Base-by-base conservation (phyloP, 2,797 vertebrate species). In the Darevskia mixta region DNA sequence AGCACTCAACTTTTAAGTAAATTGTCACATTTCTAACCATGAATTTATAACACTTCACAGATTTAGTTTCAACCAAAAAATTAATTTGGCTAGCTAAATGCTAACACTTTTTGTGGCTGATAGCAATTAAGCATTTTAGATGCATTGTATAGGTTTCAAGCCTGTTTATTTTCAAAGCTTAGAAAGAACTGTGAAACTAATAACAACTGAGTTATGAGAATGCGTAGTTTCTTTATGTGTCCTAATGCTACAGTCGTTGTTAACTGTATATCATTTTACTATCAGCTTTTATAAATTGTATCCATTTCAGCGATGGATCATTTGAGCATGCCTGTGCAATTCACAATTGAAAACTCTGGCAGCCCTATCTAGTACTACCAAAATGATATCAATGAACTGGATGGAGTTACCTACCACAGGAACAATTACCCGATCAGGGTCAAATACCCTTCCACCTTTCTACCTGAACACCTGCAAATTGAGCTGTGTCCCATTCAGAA, bases 401-500 rank as follows among this genome's bases (percentile, higher is more conserved):
- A 95, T 96, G 96, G 95, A 97, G 97, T 97, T 98, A 98, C 98
- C 97, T 97, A 93, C 95, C 96, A 90, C 93, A 95, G 94, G 88
- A 93, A 87, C 92, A 93, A 92, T 94, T 93, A 93, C 87, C 94
- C 89, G 89, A 85, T 95, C 82, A 82, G 96, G 97, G 97, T 98
- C 97, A 97, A 97, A 92, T 96, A 95, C 94, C 96, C 96, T 96
- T 95, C 97, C 96, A 94, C 97, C 96, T 96, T 97, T 96, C 93
- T 97, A 97, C 95, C 96, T 93, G 95, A 96, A 97, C 98, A 98
- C 98, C 98, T 98, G 98, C 98, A 97, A 98, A 96, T 97, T 94
- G 97, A 98, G 97, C 96, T 90, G 84, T 91, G 67, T 93, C 95
- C 95, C 96, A 97, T 97, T 97, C 97, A 97, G 95, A 90, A 90